Percentiles rank a stretch among this genome's conserved stretches.
phyloP scores from a whole-genome alignment of 2,797 vertebrate genomes.

The Cossypha niveicapilla region DNA sequence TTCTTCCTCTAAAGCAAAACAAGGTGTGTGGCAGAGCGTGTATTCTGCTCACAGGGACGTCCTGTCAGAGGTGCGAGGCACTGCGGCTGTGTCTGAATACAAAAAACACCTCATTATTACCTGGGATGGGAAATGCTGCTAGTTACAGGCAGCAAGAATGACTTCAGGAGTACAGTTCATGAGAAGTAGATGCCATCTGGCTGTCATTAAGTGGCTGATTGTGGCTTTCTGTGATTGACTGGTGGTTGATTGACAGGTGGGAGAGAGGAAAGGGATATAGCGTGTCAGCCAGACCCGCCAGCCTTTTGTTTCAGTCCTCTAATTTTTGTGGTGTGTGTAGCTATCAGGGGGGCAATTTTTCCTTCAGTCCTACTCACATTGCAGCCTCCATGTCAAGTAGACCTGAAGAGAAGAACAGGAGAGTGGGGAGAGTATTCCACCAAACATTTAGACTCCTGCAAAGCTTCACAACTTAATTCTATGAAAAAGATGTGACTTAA shows the following conservation, averaged over 20 bases:
- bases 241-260: constrained; percentile 71
- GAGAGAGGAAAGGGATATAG: background rate
- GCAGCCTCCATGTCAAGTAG: constrained; percentile 15
- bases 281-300: background rate
- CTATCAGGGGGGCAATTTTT: constrained; percentile 13
- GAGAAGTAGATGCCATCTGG: constrained; percentile 66
- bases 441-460: background rate
- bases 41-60: constrained; percentile 4
- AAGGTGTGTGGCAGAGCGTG: background rate
- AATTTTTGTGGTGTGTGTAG: constrained; percentile 29
- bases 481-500: background rate
- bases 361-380: background rate
- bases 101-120: constrained; percentile 59
- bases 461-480: background rate
- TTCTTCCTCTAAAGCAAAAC: background rate
- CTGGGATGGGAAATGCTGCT: constrained; percentile 11
- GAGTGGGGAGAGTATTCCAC: background rate
- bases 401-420: background rate
- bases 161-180: constrained; percentile 65
- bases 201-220: constrained; percentile 64
- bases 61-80: constrained; percentile 44
- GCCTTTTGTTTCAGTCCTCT: constrained; percentile 21
- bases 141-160: constrained; percentile 23
- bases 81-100: constrained; percentile 51
- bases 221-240: constrained; percentile 64